Conservation (phyloP, 2,797 vertebrate genomes). For the Rhyacichthys aspro region DNA sequence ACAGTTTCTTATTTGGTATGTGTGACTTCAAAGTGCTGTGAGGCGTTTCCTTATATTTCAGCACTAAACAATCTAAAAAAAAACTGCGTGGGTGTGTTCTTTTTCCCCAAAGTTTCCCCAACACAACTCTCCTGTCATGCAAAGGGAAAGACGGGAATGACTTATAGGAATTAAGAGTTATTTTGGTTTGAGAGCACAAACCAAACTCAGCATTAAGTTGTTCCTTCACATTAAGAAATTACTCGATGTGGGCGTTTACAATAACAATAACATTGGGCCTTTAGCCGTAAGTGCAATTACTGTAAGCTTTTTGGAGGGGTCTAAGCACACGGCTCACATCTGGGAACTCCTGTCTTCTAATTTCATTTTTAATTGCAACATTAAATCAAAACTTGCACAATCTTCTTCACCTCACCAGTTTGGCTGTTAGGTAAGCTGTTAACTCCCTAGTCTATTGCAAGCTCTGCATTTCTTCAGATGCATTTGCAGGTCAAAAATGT, state of each 20-base stretch:
- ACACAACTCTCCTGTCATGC: slow-evolving; percentile 23
- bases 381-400: slow-evolving; percentile 38
- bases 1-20: slow-evolving; percentile 27
- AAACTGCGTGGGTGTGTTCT: slow-evolving; percentile 28
- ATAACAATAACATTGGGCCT: too few relatives aligned
- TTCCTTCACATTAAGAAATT: slow-evolving; percentile 26
- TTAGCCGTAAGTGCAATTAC: slow-evolving; percentile 21
- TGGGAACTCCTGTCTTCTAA: slow-evolving; percentile 19
- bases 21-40: slow-evolving; percentile 25
- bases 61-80: slow-evolving; percentile 43
- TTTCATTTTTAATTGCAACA: slow-evolving; percentile 31
- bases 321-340: not conserved
- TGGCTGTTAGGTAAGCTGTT: slow-evolving; percentile 48
- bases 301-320: slow-evolving; percentile 17
- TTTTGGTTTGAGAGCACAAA: slow-evolving; percentile 11
- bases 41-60: slow-evolving; percentile 22
- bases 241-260: slow-evolving; percentile 22
- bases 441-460: slow-evolving; percentile 17
- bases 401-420: slow-evolving; percentile 18
- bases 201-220: slow-evolving; percentile 27
- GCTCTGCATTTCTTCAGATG: slow-evolving; percentile 48
- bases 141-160: slow-evolving; percentile 3
- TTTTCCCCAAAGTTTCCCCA: slow-evolving; percentile 35
- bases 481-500: slow-evolving; percentile 9
- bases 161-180: slow-evolving; percentile 24